These are phyloP conservation scores for Tachina fera DNA, from an alignment of 2,888 invertebrate genomes.

Conservation along the genomic window DNA sequence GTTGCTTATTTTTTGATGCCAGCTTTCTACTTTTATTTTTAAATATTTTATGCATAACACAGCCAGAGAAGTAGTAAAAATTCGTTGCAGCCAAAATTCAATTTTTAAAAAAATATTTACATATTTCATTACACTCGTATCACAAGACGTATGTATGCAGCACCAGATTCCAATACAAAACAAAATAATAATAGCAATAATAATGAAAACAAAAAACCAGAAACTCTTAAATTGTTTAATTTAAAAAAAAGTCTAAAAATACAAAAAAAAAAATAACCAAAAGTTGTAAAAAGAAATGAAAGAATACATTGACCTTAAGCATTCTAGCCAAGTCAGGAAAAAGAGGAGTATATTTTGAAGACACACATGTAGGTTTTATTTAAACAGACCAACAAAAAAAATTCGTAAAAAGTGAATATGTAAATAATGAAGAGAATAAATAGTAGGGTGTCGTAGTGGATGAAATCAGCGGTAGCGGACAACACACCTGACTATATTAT, in stretches of 20 bases:
- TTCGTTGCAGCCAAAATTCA: constrained; percentile 14
- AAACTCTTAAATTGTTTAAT: constrained; percentile 55
- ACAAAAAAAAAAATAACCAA: constrained; percentile 6
- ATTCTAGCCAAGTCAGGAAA: constrained; percentile 69
- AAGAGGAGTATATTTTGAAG: constrained; percentile 47
- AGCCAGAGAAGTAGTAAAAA: constrained; percentile 9
- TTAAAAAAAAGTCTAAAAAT: constrained; percentile 6
- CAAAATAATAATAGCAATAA: constrained; percentile 8
- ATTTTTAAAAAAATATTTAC: constrained; percentile 1
- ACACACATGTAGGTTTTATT: constrained; percentile 4
- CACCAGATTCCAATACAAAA: constrained; percentile 16
- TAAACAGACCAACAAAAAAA: constrained; percentile 12
- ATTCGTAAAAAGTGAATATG: constrained; percentile 22
- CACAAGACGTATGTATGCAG: constrained; percentile 47
- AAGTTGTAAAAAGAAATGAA: constrained; percentile 54
- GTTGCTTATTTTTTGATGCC: not conserved
- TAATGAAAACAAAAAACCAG: constrained; percentile 44
- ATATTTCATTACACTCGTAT: not conserved
- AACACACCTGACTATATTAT: not conserved
- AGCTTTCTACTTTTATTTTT: not conserved
- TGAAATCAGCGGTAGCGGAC: not conserved
- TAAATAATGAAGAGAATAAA: not conserved
- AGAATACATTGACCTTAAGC: constrained; percentile 68
- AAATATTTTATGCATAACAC: not conserved
- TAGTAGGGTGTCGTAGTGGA: not conserved